phyloP scores from a whole-genome alignment of 2,113 vertebrate genomes.

The Cololabis saira region DNA sequence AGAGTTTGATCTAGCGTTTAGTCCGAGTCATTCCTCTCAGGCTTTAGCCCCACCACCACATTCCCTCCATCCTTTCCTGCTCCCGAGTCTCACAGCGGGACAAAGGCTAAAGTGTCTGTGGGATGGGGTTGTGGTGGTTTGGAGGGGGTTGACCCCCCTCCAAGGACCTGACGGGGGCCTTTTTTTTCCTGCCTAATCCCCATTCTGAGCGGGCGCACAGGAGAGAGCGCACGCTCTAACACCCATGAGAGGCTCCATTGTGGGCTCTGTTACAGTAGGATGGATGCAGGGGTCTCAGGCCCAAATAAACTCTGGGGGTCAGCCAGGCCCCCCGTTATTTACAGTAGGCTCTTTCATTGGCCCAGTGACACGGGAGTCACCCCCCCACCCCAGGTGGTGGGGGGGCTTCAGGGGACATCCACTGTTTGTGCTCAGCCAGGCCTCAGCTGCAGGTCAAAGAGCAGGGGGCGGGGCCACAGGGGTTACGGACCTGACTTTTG shows the following conservation, averaged over 20 bases:
- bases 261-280: constrained; percentile 84
- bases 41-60: constrained; percentile 60
- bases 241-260: constrained; percentile 79
- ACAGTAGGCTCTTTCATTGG: constrained; percentile 89
- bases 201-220: constrained; percentile 63
- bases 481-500: constrained; percentile 80
- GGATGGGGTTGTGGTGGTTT: constrained; percentile 70
- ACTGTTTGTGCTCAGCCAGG: constrained; percentile 90
- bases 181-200: constrained; percentile 62
- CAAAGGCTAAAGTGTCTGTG: constrained; percentile 82
- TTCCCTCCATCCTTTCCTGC: constrained; percentile 57
- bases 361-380: constrained; percentile 83
- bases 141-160: constrained; percentile 76
- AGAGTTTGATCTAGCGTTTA: constrained; percentile 63
- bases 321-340: constrained; percentile 84
- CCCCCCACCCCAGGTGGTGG: constrained; percentile 53
- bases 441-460: constrained; percentile 85
- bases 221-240: constrained; percentile 67
- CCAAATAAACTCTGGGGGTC: constrained; percentile 81
- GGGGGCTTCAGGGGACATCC: constrained; percentile 75
- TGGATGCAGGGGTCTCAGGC: constrained; percentile 77
- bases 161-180: constrained; percentile 75
- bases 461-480: constrained; percentile 74
- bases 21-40: constrained; percentile 65
- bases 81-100: constrained; percentile 69